Evolutionary conservation across 2,113 vertebrate genomes (phyloP).

Genomic region (Excalfactoria chinensis): DNA sequence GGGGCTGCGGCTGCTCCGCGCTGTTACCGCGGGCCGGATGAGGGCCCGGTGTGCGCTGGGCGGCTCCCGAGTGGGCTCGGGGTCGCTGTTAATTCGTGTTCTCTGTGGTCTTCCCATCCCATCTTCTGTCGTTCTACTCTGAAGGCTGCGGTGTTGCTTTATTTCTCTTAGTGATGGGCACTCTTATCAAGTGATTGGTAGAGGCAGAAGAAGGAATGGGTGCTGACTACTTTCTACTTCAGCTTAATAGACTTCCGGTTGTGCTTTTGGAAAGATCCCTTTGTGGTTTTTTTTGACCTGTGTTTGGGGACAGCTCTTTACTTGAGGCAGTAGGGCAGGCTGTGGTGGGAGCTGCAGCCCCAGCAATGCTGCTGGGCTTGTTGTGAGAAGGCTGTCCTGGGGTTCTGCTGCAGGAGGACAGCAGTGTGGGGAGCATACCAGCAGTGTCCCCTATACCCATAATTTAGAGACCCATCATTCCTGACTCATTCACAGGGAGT

Average conservation of each 20-base stretch:
- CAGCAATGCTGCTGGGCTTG: background rate
- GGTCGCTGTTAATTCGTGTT: too few relatives aligned
- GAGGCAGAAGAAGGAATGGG: fast-evolving
- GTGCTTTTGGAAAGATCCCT: background rate
- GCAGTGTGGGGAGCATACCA: too few relatives aligned
- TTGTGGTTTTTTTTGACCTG: fast-evolving
- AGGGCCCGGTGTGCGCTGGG: too few relatives aligned
- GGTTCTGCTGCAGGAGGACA: fast-evolving
- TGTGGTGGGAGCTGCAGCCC: fast-evolving
- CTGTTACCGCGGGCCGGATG: too few relatives aligned
- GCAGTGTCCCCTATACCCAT: too few relatives aligned
- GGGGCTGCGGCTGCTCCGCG: too few relatives aligned
- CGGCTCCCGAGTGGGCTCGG: too few relatives aligned
- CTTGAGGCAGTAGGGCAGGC: fast-evolving
- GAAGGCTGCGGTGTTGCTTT: fast-evolving
- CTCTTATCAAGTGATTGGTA: fast-evolving
- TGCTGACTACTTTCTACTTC: fast-evolving
- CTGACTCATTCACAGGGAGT: fast-evolving
- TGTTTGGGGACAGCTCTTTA: fast-evolving
- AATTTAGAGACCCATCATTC: background rate
- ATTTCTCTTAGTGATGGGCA: fast-evolving
- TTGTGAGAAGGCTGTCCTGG: fast-evolving
- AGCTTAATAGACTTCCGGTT: fast-evolving
- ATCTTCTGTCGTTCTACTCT: fast-evolving
- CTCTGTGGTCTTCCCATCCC: too few relatives aligned